Base-by-base conservation (phyloP, 30 jellyfish, hydroid and myxozoan genomes). In the Aurelia aurita complex sp. Pacific region DNA sequence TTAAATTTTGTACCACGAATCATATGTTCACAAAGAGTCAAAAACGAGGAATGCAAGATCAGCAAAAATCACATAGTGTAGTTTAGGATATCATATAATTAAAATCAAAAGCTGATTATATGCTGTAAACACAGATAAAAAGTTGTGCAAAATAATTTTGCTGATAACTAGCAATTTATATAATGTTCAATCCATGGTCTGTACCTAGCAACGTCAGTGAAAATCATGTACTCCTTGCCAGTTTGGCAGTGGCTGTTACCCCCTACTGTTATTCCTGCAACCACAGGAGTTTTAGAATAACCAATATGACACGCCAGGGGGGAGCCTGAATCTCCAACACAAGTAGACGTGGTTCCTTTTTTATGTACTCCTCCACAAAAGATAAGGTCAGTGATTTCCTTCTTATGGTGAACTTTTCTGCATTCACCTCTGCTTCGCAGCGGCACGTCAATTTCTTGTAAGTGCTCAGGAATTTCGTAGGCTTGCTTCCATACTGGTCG, bases 281-380 rank as follows among this genome's bases (percentile, higher is more conserved):
- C 50, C 16, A 74, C 50, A 9, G 82, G 77, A 57, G 55, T 50
- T 10, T 66, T 15, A 34, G 57, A 12, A 3, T 19, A n/a, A 10
- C 68, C 73, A 9, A 9, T 50, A 8, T 46, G 52, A 82, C 94
- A 85, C 52, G 76, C 77, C 16, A 85, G 88, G 68, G 94, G 94
- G 77, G 94, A 85, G 42, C 94, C 94, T 7, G 94, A 85, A 63
- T 85, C 94, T n/a, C 94, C 94, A 51, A 73, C 60, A 64, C 94
- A 85, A 52, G 83, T 67, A 4, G 87, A 40, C 87, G 62, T 65
- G 52, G 94, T 17, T 7, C 52, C 77, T 18, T 53, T 32, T 36
- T 64, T 67, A 23, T 35, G 40, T 5, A 29, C 69, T 42, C 94
- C 94, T 35, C 94, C 94, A 54, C 94, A 85, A 70, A 85, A 74